Evolutionary conservation across 2,888 invertebrate genomes (phyloP).

Genomic region (Rhamnusium bicolor): DNA sequence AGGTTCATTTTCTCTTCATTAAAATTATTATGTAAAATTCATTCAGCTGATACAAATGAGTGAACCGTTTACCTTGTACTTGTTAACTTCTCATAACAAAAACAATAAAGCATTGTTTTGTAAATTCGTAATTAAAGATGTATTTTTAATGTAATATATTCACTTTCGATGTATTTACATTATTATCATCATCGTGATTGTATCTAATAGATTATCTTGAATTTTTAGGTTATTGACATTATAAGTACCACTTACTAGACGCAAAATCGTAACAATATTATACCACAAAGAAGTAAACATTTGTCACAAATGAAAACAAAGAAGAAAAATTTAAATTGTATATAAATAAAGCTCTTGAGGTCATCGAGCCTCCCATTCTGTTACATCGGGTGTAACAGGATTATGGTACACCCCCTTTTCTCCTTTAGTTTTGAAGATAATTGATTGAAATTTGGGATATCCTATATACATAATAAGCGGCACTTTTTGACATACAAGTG

Average conservation of each 20-base stretch:
- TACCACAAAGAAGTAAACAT: too few species aligned
- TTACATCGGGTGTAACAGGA: too few species aligned
- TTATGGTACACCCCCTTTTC: too few species aligned
- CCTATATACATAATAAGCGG: too few species aligned
- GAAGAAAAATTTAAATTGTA: too few species aligned
- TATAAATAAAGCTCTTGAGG: too few species aligned
- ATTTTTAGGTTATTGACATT: not conserved
- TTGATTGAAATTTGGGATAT: too few species aligned
- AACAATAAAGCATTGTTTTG: conserved; percentile 4
- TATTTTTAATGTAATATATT: not conserved
- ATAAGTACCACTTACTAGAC: not conserved
- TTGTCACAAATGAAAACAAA: too few species aligned
- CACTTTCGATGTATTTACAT: conserved; percentile 9
- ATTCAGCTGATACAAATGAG: not conserved
- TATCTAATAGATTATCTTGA: not conserved
- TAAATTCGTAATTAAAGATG: not conserved
- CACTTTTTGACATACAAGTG: too few species aligned
- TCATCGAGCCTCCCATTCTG: too few species aligned
- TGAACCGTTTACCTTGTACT: conserved; percentile 7
- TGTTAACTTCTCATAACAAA: conserved; percentile 2
- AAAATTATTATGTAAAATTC: conserved; percentile 1
- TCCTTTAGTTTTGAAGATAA: too few species aligned
- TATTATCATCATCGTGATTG: not conserved
- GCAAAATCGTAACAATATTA: too few species aligned
- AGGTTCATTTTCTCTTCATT: not conserved